phyloP scores from a whole-genome alignment of 2,797 vertebrate genomes.

The Peromyscus aztecus region DNA sequence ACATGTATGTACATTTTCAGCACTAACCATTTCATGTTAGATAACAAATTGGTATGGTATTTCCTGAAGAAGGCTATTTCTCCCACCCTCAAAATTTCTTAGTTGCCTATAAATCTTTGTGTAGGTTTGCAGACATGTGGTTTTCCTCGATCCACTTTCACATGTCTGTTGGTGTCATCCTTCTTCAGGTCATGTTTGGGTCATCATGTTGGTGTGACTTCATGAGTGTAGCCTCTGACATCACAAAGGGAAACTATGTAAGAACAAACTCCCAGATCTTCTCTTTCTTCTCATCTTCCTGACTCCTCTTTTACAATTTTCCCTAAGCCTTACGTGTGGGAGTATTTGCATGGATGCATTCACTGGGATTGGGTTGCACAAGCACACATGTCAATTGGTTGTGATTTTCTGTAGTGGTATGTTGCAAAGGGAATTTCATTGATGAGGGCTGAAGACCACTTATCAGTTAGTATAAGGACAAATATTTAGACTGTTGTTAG shows the following conservation, averaged over 20 bases:
- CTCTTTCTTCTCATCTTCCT: too few species aligned
- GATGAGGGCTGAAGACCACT: background rate
- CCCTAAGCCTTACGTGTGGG: background rate
- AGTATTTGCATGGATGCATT: background rate
- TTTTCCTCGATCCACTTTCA: fast-evolving
- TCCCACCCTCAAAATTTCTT: background rate
- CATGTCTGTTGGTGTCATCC: background rate
- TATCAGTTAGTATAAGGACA: too few species aligned
- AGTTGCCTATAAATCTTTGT: background rate
- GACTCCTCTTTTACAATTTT: too few species aligned
- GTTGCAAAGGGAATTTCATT: background rate
- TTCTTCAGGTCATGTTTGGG: background rate
- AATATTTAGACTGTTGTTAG: background rate
- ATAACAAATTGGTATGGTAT: background rate
- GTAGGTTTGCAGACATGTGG: background rate
- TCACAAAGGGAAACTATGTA: background rate
- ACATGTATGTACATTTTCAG: too few species aligned
- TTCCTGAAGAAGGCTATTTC: background rate
- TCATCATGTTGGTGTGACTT: background rate
- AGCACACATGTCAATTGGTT: too few species aligned
- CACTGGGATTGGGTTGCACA: too few species aligned
- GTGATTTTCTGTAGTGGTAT: background rate
- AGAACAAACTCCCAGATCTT: background rate
- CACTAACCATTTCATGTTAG: background rate
- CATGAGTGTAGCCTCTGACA: background rate